These are phyloP conservation scores for Apoda limacodes DNA, from an alignment of 2,888 invertebrate genomes.

Conservation along the genomic window DNA sequence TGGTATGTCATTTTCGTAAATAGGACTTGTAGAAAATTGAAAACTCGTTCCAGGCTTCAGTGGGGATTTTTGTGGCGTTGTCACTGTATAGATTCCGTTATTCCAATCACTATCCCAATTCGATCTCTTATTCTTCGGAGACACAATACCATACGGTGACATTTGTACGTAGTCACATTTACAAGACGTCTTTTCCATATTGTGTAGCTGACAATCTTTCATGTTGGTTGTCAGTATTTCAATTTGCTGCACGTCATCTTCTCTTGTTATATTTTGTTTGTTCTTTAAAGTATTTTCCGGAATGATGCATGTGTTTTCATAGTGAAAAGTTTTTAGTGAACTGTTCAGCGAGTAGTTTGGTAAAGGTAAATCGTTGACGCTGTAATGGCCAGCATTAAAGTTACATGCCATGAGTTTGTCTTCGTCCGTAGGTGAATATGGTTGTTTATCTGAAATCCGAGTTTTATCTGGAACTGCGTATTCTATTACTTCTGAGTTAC, in stretches of 20 bases:
- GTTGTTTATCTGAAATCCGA: conserved; percentile 52
- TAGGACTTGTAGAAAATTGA: conserved; percentile 55
- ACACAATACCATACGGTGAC: conserved; percentile 55
- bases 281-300: conserved; percentile 58
- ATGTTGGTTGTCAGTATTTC: conserved; percentile 56
- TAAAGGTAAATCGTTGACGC: conserved; percentile 60
- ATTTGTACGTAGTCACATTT: conserved; percentile 62
- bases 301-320: conserved; percentile 59
- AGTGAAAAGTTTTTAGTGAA: conserved; percentile 63
- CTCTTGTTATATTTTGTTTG: conserved; percentile 52
- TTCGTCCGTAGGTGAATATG: conserved; percentile 64
- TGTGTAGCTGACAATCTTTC: conserved; percentile 59
- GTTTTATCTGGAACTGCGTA: conserved; percentile 65
- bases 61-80: conserved; percentile 57
- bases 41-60: conserved; percentile 58
- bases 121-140: conserved; percentile 45
- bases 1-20: conserved; percentile 58
- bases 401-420: conserved; percentile 59
- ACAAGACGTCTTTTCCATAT: conserved; percentile 51
- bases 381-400: conserved; percentile 46
- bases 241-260: conserved; percentile 59
- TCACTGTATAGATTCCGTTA: conserved; percentile 57
- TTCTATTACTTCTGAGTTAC: conserved; percentile 58
- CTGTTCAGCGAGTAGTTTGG: conserved; percentile 72
- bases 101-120: conserved; percentile 56